phyloP scores from a whole-genome alignment of 1,140 invertebrate genomes.

The Lucilia cuprina region DNA sequence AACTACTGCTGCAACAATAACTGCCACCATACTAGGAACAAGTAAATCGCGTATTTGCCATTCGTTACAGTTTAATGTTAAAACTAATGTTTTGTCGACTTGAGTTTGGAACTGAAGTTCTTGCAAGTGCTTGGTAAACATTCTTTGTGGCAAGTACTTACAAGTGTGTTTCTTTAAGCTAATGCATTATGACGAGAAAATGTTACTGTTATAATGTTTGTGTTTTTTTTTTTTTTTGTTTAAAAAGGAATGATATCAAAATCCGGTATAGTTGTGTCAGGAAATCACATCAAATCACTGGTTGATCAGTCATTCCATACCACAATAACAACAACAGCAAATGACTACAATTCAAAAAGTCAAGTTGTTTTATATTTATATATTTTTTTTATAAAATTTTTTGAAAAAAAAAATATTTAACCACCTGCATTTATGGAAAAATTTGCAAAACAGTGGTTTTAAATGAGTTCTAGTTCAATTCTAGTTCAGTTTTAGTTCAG shows the following conservation, averaged over 20 bases:
- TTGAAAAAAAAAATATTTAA: conserved; percentile 1
- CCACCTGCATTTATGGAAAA: background rate
- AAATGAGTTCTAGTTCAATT: background rate
- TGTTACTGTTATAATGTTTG: background rate
- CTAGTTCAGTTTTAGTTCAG: too few relatives aligned
- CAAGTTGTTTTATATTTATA: background rate
- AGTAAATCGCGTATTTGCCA: conserved; percentile 43
- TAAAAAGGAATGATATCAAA: conserved; percentile 25
- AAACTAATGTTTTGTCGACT: background rate
- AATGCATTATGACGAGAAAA: background rate
- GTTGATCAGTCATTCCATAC: conserved; percentile 32
- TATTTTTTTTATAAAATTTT: background rate
- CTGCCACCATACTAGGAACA: conserved; percentile 20
- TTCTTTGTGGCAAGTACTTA: background rate
- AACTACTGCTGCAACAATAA: background rate
- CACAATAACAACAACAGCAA: background rate
- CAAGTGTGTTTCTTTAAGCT: conserved; percentile 18
- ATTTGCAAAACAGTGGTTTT: background rate
- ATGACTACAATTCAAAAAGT: background rate
- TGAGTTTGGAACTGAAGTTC: background rate
- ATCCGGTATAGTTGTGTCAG: conserved; percentile 41
- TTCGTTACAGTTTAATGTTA: conserved; percentile 37
- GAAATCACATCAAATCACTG: conserved; percentile 51
- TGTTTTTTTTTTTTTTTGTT: background rate
- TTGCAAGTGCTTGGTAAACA: conserved; percentile 18